Evolutionary conservation across 2,888 invertebrate genomes (phyloP).

Genomic region (Tetanocera ferruginea): DNA sequence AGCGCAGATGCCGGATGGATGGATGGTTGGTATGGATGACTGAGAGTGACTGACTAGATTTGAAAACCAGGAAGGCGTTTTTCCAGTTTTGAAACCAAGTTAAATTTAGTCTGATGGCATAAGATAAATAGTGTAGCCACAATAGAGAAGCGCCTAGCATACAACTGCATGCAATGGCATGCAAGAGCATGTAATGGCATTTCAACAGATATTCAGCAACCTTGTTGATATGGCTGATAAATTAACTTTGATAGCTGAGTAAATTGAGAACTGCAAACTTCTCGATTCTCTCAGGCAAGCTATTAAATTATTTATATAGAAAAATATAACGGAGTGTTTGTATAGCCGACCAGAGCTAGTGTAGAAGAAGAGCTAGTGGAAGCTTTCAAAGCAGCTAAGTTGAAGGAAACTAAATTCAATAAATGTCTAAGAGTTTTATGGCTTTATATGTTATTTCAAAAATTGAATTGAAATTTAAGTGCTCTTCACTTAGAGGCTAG

Average conservation of each 20-base stretch:
- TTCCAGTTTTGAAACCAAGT: no score
- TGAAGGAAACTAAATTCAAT: background rate
- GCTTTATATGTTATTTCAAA: background rate
- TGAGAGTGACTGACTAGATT: background rate
- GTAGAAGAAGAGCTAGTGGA: no score
- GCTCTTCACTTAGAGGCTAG: background rate
- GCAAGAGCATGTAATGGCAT: background rate
- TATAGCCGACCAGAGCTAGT: no score
- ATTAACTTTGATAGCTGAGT: constrained; percentile 2
- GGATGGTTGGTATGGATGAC: background rate
- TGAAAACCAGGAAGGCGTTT: background rate
- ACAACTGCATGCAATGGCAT: background rate
- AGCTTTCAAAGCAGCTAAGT: no score
- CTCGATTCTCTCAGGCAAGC: no score
- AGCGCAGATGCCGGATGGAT: constrained; percentile 9
- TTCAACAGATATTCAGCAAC: constrained; percentile 3
- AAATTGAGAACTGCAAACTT: background rate
- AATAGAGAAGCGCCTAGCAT: no score
- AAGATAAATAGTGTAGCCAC: no score
- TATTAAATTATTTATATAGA: no score
- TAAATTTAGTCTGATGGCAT: no score
- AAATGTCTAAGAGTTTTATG: background rate
- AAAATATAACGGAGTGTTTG: no score
- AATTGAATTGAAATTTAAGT: background rate
- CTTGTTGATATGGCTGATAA: background rate